Base-by-base conservation (phyloP, 2,888 invertebrate genomes). In the Eilema sororculum region DNA sequence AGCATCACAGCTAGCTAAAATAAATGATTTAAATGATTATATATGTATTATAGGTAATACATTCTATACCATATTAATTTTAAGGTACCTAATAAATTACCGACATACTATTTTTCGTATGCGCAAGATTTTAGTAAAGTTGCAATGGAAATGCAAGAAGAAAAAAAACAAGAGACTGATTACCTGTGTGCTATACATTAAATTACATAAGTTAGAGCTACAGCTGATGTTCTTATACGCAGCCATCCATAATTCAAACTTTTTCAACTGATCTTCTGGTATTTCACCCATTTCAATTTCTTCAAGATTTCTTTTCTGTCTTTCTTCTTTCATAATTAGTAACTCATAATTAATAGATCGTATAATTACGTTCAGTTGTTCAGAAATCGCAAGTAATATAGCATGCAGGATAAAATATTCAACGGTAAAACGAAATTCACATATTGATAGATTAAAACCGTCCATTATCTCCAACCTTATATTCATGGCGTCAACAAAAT, bases 101-200 rank as follows among this genome's bases (percentile, higher is more conserved):
- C 30, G 30, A 33, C 30, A 9, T 16, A 10, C 16, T 16, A 41
- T 41, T 41, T 33, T 0, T 41, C 41, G 41, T 41, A 16, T 41
- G 16, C 16, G 16, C 41, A 16, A 2, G 16, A 5, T 3, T 16
- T 41, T 41, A 41, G 16, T 16, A 41, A 41, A 41, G 13, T 37
- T 13, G 41, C 41, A 41, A 52, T 9, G n/a, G 2, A 2, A 52
- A 52, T n/a, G 9, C 3, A 20, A 5, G n/a, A 52, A n/a, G 5
- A 52, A 9, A n/a, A n/a, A n/a, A n/a, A 3, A 6, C 9, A 9
- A n/a, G n/a, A 52, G 20, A 52, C 20, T 52, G n/a, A 22, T 62
- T 58, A 86, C 88, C 83, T 88, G 87, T n/a, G 80, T 28, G 25
- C 84, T 81, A 67, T 86, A 89, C 33, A 86, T 79, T 0, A 65